Base-by-base conservation (phyloP, 2,113 vertebrate genomes). In the Erinaceus europaeus region DNA sequence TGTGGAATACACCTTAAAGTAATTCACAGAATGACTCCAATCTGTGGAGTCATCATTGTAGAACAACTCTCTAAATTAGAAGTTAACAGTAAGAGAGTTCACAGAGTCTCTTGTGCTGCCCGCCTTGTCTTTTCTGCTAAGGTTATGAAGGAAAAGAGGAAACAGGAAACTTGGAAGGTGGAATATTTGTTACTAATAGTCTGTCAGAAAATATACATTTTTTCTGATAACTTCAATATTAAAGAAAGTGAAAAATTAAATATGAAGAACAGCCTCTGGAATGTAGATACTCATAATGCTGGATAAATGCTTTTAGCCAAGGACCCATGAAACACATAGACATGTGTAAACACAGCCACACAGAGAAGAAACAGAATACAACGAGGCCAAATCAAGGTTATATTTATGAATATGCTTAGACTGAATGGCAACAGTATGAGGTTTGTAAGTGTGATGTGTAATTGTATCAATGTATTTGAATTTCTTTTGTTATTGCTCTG, bases 401-500 rank as follows among this genome's bases (percentile, higher is more conserved):
- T 52, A 4, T 36, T 75, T 86, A 27, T 46, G 42, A n/a, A 44
- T 15, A 25, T 32, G 18, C 7, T 82, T 34, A 71, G 27, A 48
- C 0, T 27, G 50, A 80, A 20, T 42, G 34, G 18, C n/a, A 55
- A 40, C 4, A 7, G 7, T 32, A 3, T 46, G 67, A 50, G 5
- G 1, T 80, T 40, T 92, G 10, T 73, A 29, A 79, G 42, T 12
- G 4, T 42, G 34, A 5, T 12, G 27, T 12, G 40, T 69, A 25
- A 12, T 57, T 72, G 2, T 20, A 34, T 8, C 10, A 61, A 23
- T 7, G 9, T 14, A 29, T 55, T 86, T 65, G 29, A 48, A 77
- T 91, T 76, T 90, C 29, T 91, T 81, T 82, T 53, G 48, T 34
- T 81, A 2, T 85, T 75, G 14, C 11, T 85, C 23, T 86, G 15